Conservation (phyloP, 2,888 invertebrate species). For the Diadegma fenestrale region DNA sequence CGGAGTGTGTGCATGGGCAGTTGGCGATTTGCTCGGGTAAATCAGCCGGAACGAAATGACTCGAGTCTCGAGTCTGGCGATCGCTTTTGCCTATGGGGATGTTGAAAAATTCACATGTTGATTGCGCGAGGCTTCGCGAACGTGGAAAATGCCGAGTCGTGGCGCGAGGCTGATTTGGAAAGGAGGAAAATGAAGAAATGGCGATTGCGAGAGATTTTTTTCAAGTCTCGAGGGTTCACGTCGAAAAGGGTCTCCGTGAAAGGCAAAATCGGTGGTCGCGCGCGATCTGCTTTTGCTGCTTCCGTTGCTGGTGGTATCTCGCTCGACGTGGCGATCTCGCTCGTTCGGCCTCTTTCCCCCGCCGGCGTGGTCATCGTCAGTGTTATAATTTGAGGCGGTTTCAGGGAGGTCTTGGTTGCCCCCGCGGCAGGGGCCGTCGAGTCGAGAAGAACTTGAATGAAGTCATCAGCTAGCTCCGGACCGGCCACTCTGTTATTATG, state of each 20-base stretch:
- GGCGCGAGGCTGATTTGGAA: too few species aligned
- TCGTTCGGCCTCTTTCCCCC: conserved; percentile 65
- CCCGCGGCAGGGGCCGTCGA: conserved; percentile 69
- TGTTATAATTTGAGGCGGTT: conserved; percentile 84
- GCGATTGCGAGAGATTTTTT: too few species aligned
- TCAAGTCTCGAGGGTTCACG: too few species aligned
- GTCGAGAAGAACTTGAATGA: conserved; percentile 81
- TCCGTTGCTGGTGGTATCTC: conserved; percentile 16
- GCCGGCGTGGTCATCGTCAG: conserved; percentile 74
- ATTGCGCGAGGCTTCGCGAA: too few species aligned
- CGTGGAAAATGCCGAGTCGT: too few species aligned
- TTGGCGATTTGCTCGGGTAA: conserved; percentile 62
- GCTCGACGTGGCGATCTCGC: conserved; percentile 55
- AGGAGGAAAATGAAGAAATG: too few species aligned
- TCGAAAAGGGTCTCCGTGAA: too few species aligned
- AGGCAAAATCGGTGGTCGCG: neutral
- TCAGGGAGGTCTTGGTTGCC: conserved; percentile 83
- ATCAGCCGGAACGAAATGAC: conserved; percentile 68
- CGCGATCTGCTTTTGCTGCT: neutral
- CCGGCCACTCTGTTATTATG: conserved; percentile 84
- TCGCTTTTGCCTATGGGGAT: conserved; percentile 26
- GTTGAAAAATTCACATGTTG: conserved; percentile 46
- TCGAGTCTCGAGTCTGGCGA: conserved; percentile 59
- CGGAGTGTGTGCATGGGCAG: conserved; percentile 47
- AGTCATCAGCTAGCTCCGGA: conserved; percentile 84